A percentile compares a stretch with the other conserved stretches of the same genome.
Evolutionary conservation across 2,113 vertebrate species (phyloP).

Genomic region (Notothenia coriiceps): DNA sequence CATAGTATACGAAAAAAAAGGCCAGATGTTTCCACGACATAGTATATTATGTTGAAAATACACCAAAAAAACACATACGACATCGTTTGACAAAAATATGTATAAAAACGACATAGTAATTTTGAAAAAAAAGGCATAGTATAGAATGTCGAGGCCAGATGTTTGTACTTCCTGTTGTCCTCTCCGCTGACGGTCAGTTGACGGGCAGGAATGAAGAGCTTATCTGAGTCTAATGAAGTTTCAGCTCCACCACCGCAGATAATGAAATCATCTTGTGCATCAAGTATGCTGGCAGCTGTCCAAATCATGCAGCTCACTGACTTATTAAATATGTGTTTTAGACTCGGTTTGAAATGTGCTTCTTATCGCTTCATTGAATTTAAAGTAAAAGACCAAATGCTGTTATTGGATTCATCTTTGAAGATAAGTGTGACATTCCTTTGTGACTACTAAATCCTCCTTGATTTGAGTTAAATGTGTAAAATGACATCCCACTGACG

Average conservation of each 20-base stretch:
- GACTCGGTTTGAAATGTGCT: too few relatives aligned
- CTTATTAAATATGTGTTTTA: slow-evolving; percentile 6
- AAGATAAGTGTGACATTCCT: neutral
- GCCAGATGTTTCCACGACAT: too few relatives aligned
- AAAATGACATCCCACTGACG: neutral
- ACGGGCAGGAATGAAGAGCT: slow-evolving; percentile 35
- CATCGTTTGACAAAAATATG: too few relatives aligned
- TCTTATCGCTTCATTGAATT: slow-evolving; percentile 27
- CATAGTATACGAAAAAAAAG: too few relatives aligned
- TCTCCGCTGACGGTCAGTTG: slow-evolving; percentile 31
- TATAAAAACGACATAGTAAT: too few relatives aligned
- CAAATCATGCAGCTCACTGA: slow-evolving; percentile 10
- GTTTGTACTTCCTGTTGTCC: slow-evolving; percentile 36
- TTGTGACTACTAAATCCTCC: neutral
- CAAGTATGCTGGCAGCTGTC: slow-evolving; percentile 47
- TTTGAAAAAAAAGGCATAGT: too few relatives aligned
- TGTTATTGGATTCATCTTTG: slow-evolving; percentile 21
- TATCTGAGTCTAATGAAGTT: slow-evolving; percentile 59
- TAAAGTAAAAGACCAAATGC: neutral
- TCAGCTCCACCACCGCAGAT: slow-evolving; percentile 37
- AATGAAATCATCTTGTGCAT: slow-evolving; percentile 49
- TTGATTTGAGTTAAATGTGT: neutral
- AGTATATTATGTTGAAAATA: too few relatives aligned
- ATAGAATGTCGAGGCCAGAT: neutral
- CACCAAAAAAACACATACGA: too few relatives aligned